Conservation (phyloP, 2,888 invertebrate species). For the Mactromeris polynyma region DNA sequence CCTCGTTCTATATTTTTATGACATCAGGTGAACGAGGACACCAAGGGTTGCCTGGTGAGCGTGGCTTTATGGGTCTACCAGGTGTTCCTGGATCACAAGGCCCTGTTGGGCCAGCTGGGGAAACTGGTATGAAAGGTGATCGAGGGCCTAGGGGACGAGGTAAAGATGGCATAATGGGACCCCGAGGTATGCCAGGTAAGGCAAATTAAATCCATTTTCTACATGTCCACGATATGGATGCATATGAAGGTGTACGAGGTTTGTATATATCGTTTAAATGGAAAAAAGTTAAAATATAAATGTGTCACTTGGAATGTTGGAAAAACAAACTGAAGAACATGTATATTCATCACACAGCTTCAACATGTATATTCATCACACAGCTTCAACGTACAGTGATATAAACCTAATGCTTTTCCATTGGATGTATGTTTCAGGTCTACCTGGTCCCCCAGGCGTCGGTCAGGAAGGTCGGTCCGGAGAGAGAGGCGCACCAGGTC, state of each 20-base stretch:
- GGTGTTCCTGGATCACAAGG: conserved; percentile 90
- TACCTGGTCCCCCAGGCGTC: conserved; percentile 90
- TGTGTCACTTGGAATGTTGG: too few species aligned
- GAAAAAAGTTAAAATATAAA: too few species aligned
- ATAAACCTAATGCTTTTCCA: too few species aligned
- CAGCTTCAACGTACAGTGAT: too few species aligned
- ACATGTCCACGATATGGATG: too few species aligned
- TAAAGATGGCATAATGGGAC: conserved; percentile 91
- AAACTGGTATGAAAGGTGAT: conserved; percentile 89
- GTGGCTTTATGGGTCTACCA: conserved; percentile 91
- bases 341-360: too few species aligned
- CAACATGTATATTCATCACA: too few species aligned
- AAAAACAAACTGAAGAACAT: too few species aligned
- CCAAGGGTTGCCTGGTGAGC: conserved; percentile 90
- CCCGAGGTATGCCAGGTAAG: conserved; percentile 91
- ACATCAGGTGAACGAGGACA: conserved; percentile 90
- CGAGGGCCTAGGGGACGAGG: conserved; percentile 91
- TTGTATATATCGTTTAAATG: too few species aligned
- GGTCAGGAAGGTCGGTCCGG: conserved; percentile 92
- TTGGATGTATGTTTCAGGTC: conserved; percentile 83
- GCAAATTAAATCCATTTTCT: neutral
- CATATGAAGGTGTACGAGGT: too few species aligned
- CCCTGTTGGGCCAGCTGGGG: conserved; percentile 88
- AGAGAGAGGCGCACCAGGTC: conserved; percentile 88
- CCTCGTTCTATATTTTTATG: neutral